Conservation (phyloP, 2,888 invertebrate species). For the Terebella lapidaria region DNA sequence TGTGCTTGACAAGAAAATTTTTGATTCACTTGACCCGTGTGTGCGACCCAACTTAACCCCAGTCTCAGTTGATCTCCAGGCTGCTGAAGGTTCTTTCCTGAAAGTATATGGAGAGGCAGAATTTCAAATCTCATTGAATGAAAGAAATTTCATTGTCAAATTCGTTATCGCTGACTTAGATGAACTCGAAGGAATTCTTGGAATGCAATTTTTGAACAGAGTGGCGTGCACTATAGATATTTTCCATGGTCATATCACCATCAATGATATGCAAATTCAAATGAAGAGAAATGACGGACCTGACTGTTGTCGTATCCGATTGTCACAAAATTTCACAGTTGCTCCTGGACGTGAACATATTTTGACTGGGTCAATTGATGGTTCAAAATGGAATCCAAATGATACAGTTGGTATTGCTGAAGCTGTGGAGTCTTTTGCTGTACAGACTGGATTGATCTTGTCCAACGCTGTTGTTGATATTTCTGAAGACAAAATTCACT, state of each 20-base stretch:
- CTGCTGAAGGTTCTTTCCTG: neutral
- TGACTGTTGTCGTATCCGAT: neutral
- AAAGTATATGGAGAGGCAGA: constrained; percentile 1
- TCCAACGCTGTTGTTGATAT: neutral
- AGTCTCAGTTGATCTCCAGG: neutral
- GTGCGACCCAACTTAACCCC: neutral
- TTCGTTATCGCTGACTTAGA: neutral
- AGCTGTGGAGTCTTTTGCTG: neutral
- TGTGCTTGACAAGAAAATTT: neutral
- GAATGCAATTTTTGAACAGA: neutral
- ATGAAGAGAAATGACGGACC: neutral
- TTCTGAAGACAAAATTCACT: neutral
- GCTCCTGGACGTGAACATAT: neutral
- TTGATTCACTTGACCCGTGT: neutral
- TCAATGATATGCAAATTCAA: neutral
- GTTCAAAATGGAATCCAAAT: neutral
- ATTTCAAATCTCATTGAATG: neutral
- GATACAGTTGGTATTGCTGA: neutral
- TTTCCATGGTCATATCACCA: neutral
- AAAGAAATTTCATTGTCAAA: neutral
- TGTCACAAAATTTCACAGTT: neutral
- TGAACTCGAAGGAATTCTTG: neutral
- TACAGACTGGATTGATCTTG: neutral
- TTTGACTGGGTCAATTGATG: neutral
- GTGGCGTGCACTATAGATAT: neutral